Evolutionary conservation across 2,113 vertebrate genomes (phyloP).

Genomic region (Marmota flaviventris): DNA sequence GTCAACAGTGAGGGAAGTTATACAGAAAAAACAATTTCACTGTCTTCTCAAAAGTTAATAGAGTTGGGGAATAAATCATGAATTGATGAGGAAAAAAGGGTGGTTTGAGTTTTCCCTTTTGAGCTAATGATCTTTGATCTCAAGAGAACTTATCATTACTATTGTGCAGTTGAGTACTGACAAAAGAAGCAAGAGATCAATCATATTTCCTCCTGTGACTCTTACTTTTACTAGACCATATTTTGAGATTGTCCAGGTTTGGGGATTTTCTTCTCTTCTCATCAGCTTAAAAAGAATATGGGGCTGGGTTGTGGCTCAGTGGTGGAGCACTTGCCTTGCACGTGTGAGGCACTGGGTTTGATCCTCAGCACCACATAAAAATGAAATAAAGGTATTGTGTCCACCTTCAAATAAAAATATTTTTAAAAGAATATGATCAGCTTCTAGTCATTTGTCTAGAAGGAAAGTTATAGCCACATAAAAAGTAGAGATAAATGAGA

Average conservation of each 20-base stretch:
- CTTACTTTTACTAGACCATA: conserved; percentile 10
- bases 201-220: conserved; percentile 5
- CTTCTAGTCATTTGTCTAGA: conserved; percentile 39
- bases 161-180: neutral
- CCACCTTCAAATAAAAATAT: no score
- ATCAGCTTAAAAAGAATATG: conserved; percentile 57
- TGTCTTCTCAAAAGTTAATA: conserved; percentile 22
- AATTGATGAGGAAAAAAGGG: neutral
- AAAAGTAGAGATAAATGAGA: conserved; percentile 48
- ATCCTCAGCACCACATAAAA: no score
- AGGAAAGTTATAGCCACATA: neutral
- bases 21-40: neutral
- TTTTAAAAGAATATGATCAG: conserved; percentile 29
- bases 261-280: neutral
- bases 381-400: no score
- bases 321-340: no score
- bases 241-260: neutral
- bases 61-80: neutral
- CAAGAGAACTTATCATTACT: neutral
- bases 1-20: neutral
- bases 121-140: conserved; percentile 17
- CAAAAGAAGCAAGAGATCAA: neutral
- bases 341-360: no score
- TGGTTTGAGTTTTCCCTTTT: neutral
- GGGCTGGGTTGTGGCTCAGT: no score